Base-by-base conservation (phyloP, 2,113 vertebrate species). In the Microcebus jonahi region DNA sequence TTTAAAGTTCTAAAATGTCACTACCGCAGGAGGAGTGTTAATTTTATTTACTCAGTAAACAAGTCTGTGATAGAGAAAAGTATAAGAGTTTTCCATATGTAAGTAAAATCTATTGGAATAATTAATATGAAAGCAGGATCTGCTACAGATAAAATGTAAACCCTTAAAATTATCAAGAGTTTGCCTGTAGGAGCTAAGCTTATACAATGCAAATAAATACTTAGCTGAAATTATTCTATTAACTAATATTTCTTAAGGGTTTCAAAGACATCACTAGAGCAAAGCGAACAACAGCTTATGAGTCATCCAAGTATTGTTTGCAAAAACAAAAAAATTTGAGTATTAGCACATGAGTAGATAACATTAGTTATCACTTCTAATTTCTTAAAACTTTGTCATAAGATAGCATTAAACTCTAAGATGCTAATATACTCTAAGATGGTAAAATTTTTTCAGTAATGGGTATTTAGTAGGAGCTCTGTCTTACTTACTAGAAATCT, bases 1-100 rank as follows among this genome's bases (percentile, higher is more conserved):
- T 88, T 92, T 76, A 21, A 79, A 70, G 63, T 90, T 85, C 39
- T 94, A 76, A 88, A 94, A 81, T 88, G 18, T 45, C 50, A 59
- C 50, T 36, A 70, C 14, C 23, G 27, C 27, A 90, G 7, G n/a
- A 77, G 11, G 29, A 76, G 6, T 55, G 17, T 95, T 90, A 81
- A 89, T 50, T 85, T 50, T 73, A 87, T 61, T 81, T n/a, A 70
- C 10, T 77, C 21, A 13, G 34, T 50, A 67, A 79, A 96, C 18
- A 89, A 57, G n/a, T 65, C 59, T 85, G 31, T 70, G 75, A 76
- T 2, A 42, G 57, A 89, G 48, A 88, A 95, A 91, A 25, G 36
- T 65, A 71, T 92, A 42, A 87, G n/a, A 29, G 9, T 55, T 94
- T 94, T 88, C 87, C 50, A 76, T 25, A 84, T 0, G 27, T 29